Evolutionary conservation across 2,797 vertebrate species (phyloP).

Genomic region (Intellagama lesueurii): DNA sequence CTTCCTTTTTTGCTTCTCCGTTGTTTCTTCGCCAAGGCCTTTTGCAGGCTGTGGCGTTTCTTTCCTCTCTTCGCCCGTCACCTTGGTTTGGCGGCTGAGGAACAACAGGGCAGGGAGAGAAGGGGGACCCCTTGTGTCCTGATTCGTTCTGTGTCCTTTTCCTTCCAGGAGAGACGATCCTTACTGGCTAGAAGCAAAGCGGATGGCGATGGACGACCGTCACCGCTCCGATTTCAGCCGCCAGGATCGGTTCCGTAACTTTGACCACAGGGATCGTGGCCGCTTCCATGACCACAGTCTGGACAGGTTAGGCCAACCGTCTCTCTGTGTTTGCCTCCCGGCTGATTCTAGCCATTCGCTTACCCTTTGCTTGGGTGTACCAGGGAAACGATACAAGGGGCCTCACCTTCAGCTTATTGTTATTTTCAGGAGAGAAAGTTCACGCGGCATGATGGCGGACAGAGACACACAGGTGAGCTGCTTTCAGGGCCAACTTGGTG

Average conservation of each 20-base stretch:
- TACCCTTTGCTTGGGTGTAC: too few species aligned
- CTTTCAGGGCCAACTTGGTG: constrained; percentile 3
- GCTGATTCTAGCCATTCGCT: not conserved
- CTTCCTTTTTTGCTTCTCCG: too few species aligned
- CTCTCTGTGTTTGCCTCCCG: not conserved
- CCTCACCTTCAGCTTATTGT: constrained; percentile 9
- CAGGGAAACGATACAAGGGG: not conserved
- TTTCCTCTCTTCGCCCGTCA: not conserved
- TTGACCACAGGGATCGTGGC: constrained; percentile 91
- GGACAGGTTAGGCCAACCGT: constrained; percentile 81
- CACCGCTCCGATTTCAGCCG: constrained; percentile 90
- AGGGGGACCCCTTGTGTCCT: not conserved
- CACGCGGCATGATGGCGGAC: constrained; percentile 80
- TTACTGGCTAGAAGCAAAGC: constrained; percentile 89
- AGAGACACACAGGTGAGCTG: constrained; percentile 86
- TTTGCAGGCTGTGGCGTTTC: not conserved
- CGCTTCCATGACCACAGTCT: constrained; percentile 90
- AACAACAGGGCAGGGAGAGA: not conserved
- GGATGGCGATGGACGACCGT: constrained; percentile 90
- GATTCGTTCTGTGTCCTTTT: too few species aligned
- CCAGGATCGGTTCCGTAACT: constrained; percentile 93
- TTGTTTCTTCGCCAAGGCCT: not conserved
- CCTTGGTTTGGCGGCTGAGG: too few species aligned
- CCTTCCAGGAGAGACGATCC: constrained; percentile 87
- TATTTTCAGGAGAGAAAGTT: constrained; percentile 79